Conservation (phyloP, 2,113 vertebrate species). For the Quiscalus mexicanus region DNA sequence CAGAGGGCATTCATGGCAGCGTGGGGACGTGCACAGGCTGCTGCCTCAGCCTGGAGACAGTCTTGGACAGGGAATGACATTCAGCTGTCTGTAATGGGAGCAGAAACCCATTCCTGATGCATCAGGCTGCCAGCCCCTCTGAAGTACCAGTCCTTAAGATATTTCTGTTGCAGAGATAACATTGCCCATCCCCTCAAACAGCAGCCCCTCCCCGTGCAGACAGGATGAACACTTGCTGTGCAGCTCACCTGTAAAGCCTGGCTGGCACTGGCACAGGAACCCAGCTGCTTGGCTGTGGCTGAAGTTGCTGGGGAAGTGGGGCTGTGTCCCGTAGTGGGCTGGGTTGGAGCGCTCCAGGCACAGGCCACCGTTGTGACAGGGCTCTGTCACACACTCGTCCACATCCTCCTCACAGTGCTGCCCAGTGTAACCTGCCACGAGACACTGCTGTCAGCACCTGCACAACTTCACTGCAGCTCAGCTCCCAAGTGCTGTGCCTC, state of each 20-base stretch:
- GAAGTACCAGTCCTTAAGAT: neutral
- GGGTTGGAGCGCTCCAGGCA: slow-evolving; percentile 87
- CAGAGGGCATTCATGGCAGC: neutral
- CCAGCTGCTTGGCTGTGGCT: slow-evolving; percentile 81
- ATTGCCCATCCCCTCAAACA: neutral
- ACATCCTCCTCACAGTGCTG: slow-evolving; percentile 85
- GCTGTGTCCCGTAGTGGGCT: slow-evolving; percentile 68
- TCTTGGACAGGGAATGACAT: neutral
- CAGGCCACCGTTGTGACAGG: slow-evolving; percentile 82
- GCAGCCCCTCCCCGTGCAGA: neutral
- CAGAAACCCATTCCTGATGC: neutral
- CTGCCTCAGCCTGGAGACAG: neutral
- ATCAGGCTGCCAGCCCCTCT: neutral
- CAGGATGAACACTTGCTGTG: neutral
- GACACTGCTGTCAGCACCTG: fast-evolving
- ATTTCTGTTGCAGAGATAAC: neutral
- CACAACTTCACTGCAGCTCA: neutral
- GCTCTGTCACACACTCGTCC: slow-evolving; percentile 82
- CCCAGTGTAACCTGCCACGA: slow-evolving; percentile 83
- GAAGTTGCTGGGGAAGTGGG: slow-evolving; percentile 76
- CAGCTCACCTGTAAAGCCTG: slow-evolving; percentile 85
- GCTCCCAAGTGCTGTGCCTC: neutral
- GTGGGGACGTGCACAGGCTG: neutral
- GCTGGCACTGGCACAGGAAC: slow-evolving; percentile 85
- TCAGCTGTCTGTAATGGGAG: neutral